Conservation (phyloP, 1,140 invertebrate species). For the Hyposmocoma kahamanoa region DNA sequence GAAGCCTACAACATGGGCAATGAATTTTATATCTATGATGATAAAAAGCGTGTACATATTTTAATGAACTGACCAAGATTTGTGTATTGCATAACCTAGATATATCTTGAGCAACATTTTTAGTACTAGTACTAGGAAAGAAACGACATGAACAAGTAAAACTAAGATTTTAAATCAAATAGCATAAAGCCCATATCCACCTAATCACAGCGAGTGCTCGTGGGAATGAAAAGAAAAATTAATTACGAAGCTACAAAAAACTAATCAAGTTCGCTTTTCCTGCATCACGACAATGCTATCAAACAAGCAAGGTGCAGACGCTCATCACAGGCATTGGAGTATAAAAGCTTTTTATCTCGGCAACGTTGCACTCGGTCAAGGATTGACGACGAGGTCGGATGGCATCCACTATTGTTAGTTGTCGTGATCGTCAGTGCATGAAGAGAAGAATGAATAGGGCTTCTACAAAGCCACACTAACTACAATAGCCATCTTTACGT, state of each 20-base stretch:
- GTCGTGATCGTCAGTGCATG: slow-evolving; percentile 1
- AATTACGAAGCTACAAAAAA: too few species aligned
- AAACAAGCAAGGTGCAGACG: background rate
- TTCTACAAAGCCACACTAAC: background rate
- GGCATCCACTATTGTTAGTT: slow-evolving; percentile 1
- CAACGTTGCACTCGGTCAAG: slow-evolving; percentile 1
- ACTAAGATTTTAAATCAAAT: too few species aligned
- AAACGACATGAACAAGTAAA: too few species aligned
- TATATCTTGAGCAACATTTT: too few species aligned
- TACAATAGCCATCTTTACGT: background rate
- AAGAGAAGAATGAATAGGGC: background rate
- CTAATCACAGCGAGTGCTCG: too few species aligned
- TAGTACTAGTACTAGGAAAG: too few species aligned
- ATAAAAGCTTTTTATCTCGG: slow-evolving; percentile 4
- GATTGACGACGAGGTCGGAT: background rate
- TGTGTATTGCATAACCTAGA: too few species aligned
- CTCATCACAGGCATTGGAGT: background rate
- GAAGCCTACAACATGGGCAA: too few species aligned
- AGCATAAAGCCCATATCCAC: too few species aligned
- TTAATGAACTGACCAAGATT: too few species aligned
- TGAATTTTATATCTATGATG: too few species aligned
- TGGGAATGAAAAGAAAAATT: background rate
- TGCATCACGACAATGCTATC: background rate
- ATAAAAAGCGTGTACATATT: too few species aligned
- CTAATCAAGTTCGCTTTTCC: background rate